phyloP scores from a whole-genome alignment of 2,113 vertebrate genomes.

The Protomyctophum bolini region DNA sequence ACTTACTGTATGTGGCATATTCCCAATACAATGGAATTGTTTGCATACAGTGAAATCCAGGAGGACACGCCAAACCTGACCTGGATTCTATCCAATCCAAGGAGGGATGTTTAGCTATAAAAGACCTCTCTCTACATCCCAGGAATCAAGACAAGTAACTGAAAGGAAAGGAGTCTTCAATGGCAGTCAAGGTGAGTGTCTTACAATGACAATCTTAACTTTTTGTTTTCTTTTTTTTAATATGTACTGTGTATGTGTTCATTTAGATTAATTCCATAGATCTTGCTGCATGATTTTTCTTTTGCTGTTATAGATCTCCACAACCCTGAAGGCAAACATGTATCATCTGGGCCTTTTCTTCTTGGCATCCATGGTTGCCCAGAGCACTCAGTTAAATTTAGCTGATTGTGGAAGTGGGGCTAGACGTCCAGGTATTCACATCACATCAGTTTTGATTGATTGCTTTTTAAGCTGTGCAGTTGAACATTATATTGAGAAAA shows the following conservation, averaged over 20 bases:
- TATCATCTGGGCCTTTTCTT: conserved; percentile 38
- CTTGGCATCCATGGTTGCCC: conserved; percentile 41
- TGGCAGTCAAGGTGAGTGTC: conserved; percentile 36
- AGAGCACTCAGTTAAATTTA: conserved; percentile 43
- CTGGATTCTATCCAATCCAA: conserved; percentile 63
- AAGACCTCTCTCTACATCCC: conserved; percentile 25
- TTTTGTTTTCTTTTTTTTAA: too few relatives aligned
- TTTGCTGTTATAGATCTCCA: conserved; percentile 29
- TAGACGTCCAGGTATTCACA: conserved; percentile 59
- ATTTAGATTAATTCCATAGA: not conserved
- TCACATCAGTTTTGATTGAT: not conserved
- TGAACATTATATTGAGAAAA: not conserved
- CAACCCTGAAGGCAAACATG: conserved; percentile 41
- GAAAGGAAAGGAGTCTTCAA: not conserved
- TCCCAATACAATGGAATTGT: conserved; percentile 50
- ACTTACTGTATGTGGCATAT: conserved; percentile 11
- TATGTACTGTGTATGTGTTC: not conserved
- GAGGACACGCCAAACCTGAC: conserved; percentile 55
- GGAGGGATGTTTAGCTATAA: conserved; percentile 44
- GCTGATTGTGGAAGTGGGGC: conserved; percentile 27
- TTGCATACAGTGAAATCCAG: conserved; percentile 34
- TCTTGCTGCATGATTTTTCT: conserved; percentile 12
- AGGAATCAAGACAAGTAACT: conserved; percentile 14
- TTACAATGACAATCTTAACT: not conserved
- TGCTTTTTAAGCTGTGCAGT: not conserved